Base-by-base conservation (phyloP, 1,140 invertebrate species). In the Homarus americanus region DNA sequence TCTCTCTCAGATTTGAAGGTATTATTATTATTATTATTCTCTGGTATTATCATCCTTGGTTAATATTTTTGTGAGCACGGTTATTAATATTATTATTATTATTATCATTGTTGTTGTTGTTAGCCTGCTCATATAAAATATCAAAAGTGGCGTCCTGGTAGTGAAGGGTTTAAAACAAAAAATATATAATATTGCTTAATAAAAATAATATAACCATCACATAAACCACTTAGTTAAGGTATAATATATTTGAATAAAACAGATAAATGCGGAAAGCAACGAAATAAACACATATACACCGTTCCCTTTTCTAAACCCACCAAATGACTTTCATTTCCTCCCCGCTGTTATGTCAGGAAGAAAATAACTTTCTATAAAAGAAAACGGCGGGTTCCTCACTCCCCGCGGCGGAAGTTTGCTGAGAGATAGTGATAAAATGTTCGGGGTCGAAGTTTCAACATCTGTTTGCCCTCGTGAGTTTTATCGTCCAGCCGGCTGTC, bases 351-450 rank as follows among this genome's bases (percentile, higher is more conserved):
- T 69, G 63, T 69, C 63, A 28, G 63, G n/a, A 69, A 12, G 63
- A 32, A 69, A 69, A 69, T 28, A 69, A 69, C 0, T 32, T 69
- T 69, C 63, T 24, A 69, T 69, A 32, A 69, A 69, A 69, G 63
- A 69, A 69, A 69, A 69, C 63, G 5, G 7, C 7, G 28, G n/a
- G n/a, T 32, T 32, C 63, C 28, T 69, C 28, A n/a, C n/a, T n/a
- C n/a, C n/a, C 32, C 63, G 1, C 63, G 0, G 63, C 63, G 28
- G 63, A 69, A 69, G 63, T 69, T 69, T 69, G 32, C 63, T 32
- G 63, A 32, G n/a, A 32, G 63, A 32, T 69, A 69, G n/a, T 69
- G 63, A 32, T 69, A 69, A 69, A 69, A 69, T 28, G n/a, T n/a
- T 9, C 63, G 5, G 5, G 5, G n/a, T 69, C 63, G 5, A 69